Evolutionary conservation across 1,140 invertebrate species (phyloP), one percentile per base, ranked within the genome.

Genomic region (Zaprionus davidi): DNA sequence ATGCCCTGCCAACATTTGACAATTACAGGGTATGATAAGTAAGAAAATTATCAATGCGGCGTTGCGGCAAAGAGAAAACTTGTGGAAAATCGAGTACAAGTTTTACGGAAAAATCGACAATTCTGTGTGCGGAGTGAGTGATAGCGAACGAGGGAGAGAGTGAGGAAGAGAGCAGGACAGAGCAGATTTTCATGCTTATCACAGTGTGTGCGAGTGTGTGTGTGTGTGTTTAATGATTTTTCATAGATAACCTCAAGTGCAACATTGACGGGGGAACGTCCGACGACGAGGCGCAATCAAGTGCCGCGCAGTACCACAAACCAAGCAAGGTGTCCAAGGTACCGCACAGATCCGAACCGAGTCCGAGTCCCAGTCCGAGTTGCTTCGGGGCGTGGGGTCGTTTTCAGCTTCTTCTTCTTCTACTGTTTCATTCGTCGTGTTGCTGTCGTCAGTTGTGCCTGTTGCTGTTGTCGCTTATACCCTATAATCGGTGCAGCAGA

Each of bases 171-270:
- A n/a, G 71, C 64, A 78, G 65, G 71, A 41, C 38, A 56, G 44
- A 63, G 51, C 60, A 53, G 72, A 78, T 78, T 78, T 82, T 79
- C 49, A 71, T 71, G 79, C 79, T 82, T 82, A 82, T 82, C 79
- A 41, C 5, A 5, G 26, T 58, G 31, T 58, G 38, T 65, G n/a
- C n/a, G n/a, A n/a, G n/a, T 58, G 68, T 64, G 20, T 17, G 53
- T 76, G 65, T 69, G 71, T 82, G 70, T 82, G 62, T 69, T 82
- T 79, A 73, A 77, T 79, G 81, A 83, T 83, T 83, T 83, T 72
- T 56, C 81, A 62, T 15, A 75, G 77, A 76, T 83, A 83, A 83
- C 81, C 81, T 82, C 81, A 83, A 82, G 81, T 82, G 81, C 67
- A 82, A 65, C 66, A 60, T 83, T 82, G 81, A 83, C 80, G 80